Evolutionary conservation across 2,113 vertebrate genomes (phyloP), one percentile per base, ranked within the genome.

Genomic region (Penelope pileata): DNA sequence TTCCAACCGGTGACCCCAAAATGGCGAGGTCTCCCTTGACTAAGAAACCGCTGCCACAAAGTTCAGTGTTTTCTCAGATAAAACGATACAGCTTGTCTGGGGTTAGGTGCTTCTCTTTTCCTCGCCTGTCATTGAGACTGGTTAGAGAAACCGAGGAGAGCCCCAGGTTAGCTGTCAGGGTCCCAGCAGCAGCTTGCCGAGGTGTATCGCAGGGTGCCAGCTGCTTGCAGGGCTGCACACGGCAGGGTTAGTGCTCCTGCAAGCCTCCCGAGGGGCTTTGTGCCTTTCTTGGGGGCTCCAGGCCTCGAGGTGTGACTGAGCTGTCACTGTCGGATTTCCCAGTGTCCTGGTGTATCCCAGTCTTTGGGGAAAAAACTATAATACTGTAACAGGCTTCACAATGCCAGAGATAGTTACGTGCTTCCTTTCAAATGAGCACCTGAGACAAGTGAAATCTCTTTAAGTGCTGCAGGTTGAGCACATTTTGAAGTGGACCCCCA

Each of bases 401-500:
- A 1, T 74, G 16, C 5, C 27, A 45, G 8, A 59, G 40, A n/a
- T 9, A 2, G 0, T 1, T 12, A 11, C 4, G 34, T 19, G 38
- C 30, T 62, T 22, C 16, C 12, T 72, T 70, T 50, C 36, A n/a
- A 59, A n/a, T 42, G 4, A 22, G 1, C 53, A 56, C 21, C 3
- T 12, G 27, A 45, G 26, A 18, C 36, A 51, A 3, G 2, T 26
- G 21, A 48, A 79, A 53, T 50, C 13, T 5, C 22, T 3, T n/a
- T n/a, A 26, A 11, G 21, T 34, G 43, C 29, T 60, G 26, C 67
- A 68, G 51, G 48, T 86, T 79, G 34, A 60, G 32, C 43, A 2
- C 8, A 19, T 30, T 92, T 34, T 42, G 26, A 36, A 34, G 30
- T 9, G 23, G 30, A 66, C 83, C 32, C 53, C 9, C 1, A 8